Conservation (phyloP, 2,888 invertebrate species). For the Mythimna vitellina region DNA sequence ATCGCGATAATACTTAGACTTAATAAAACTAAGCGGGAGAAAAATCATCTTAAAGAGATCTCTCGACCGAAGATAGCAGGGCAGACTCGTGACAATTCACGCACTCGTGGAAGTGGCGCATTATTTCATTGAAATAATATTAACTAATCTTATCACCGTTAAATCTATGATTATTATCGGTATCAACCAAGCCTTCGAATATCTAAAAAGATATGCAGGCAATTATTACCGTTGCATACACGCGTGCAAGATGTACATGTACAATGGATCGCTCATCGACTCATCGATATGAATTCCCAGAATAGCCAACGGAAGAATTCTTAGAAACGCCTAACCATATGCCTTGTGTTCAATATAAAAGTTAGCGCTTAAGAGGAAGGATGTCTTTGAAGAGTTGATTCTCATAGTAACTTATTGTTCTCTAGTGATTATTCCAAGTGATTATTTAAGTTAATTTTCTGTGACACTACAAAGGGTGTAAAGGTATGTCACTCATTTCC, state of each 20-base stretch:
- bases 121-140: slow-evolving; percentile 12
- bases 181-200: slow-evolving; percentile 14
- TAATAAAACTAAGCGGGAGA: too few species aligned
- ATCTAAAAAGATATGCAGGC: background rate
- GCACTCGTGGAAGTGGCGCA: background rate
- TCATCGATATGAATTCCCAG: slow-evolving; percentile 38
- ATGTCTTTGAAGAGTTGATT: slow-evolving; percentile 11
- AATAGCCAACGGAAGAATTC: slow-evolving; percentile 36
- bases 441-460: background rate
- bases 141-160: slow-evolving; percentile 12
- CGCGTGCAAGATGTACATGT: slow-evolving; percentile 20
- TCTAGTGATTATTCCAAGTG: slow-evolving; percentile 8
- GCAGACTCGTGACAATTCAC: background rate
- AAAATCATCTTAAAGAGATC: background rate
- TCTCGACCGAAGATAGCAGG: background rate
- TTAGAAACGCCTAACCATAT: slow-evolving; percentile 26
- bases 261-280: slow-evolving; percentile 20
- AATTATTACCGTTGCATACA: slow-evolving; percentile 18
- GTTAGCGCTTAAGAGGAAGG: background rate
- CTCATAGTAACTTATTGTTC: slow-evolving; percentile 9
- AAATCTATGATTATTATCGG: background rate
- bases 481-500: slow-evolving; percentile 34
- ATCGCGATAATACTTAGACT: background rate
- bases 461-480: background rate
- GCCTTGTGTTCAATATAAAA: slow-evolving; percentile 39